Base-by-base conservation (phyloP, 1,140 invertebrate species). In the Lepidurus couesii region DNA sequence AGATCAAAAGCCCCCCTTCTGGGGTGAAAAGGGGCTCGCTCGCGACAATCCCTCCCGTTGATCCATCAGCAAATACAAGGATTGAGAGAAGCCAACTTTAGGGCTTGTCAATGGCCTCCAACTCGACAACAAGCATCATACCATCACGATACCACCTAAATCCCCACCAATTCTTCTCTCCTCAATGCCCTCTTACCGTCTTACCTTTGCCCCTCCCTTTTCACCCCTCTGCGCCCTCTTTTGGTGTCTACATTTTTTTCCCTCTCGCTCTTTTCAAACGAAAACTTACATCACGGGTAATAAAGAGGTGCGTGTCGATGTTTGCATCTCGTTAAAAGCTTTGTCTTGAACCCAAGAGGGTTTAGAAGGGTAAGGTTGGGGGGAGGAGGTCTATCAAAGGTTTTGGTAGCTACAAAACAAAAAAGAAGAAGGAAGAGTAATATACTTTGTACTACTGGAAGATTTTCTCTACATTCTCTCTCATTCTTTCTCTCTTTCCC, bases 21-120 rank as follows among this genome's bases (percentile, higher is more conserved):
- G 21, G 53, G 53, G 53, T 65, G 53, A 65, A 65, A 65, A 65
- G 53, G 53, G 53, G 16, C 53, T 65, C 53, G 53, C 53, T 65
- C 53, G 53, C 53, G 53, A 65, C 53, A 65, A 65, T 65, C 53
- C 53, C 53, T 65, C 53, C 53, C 53, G 53, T 65, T 65, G 53
- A 65, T 65, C 53, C 53, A 65, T 65, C 53, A 65, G 53, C 53
- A 65, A 65, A 65, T 65, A 65, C 53, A 65, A 65, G 53, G 53
- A 65, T 65, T 65, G 53, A 65, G 53, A 65, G 53, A 65, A 65
- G 53, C 53, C 53, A 65, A 65, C 53, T 65, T 65, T 65, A 65
- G 53, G 53, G 53, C 53, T 65, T 65, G 53, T 65, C 53, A 65
- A 65, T 65, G 53, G 53, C 53, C 53, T 65, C 53, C 53, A 65